A percentile compares a stretch with the other conserved stretches of the same genome.
Conservation (phyloP, 2,888 invertebrate genomes). For the Macroteleia sp. region DNA sequence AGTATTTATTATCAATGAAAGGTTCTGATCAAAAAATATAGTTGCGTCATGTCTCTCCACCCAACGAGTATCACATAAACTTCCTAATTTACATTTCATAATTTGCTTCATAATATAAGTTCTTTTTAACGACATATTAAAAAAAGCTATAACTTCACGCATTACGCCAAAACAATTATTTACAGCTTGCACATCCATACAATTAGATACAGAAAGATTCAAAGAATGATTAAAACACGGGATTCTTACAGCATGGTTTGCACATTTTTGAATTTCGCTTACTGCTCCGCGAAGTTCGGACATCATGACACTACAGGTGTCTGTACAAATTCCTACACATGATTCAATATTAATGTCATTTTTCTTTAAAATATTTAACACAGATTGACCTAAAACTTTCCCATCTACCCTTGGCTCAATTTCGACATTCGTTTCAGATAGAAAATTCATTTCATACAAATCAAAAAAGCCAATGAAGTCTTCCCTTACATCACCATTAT, state of each 20-base stretch:
- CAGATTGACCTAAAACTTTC: too few relatives aligned
- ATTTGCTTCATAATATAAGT: not conserved
- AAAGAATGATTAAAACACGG: too few relatives aligned
- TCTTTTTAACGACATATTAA: constrained; percentile 10
- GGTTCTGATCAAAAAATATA: too few relatives aligned
- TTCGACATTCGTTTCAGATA: not conserved
- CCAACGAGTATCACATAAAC: constrained; percentile 15
- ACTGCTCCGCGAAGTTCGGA: constrained; percentile 12
- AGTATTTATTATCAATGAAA: too few relatives aligned
- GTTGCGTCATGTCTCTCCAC: constrained; percentile 14
- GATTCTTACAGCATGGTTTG: not conserved
- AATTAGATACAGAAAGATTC: too few relatives aligned
- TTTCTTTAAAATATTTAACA: too few relatives aligned
- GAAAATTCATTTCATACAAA: constrained; percentile 24
- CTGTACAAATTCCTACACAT: constrained; percentile 13
- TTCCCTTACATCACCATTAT: constrained; percentile 30
- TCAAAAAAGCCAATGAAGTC: constrained; percentile 50
- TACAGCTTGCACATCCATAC: too few relatives aligned
- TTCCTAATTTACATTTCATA: not conserved
- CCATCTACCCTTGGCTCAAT: too few relatives aligned
- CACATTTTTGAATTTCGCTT: constrained; percentile 10
- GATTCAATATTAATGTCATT: not conserved
- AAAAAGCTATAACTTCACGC: constrained; percentile 11
- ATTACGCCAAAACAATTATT: too few relatives aligned
- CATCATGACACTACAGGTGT: constrained; percentile 13